Conservation (phyloP, 2,797 vertebrate species). For the Darevskia mixta region DNA sequence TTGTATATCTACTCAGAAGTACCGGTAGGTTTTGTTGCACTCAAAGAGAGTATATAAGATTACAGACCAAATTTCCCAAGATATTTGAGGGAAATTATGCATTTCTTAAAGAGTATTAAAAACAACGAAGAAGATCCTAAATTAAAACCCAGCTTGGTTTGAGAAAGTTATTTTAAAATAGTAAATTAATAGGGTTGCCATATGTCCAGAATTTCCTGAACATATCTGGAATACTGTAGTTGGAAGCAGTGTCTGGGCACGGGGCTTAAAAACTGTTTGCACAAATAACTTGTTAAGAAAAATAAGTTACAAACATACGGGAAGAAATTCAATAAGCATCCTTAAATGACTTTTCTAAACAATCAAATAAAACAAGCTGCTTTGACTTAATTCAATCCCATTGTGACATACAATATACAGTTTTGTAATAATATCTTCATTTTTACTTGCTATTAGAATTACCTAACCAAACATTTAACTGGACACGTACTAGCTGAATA, state of each 20-base stretch:
- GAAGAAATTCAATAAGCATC: background rate
- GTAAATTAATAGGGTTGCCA: background rate
- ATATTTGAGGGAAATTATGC: constrained; percentile 5
- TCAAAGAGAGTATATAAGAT: background rate
- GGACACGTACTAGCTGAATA: background rate
- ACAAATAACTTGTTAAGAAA: background rate
- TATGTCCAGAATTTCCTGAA: too few species aligned
- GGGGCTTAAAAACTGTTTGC: background rate
- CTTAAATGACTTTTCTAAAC: background rate
- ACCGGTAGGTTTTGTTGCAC: background rate
- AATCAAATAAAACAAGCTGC: background rate
- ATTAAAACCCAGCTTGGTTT: background rate
- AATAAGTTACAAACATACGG: background rate
- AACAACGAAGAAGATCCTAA: background rate
- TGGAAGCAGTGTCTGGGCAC: too few species aligned
- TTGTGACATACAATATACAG: background rate
- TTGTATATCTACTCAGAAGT: background rate
- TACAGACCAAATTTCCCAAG: background rate
- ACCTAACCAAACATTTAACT: constrained; percentile 16
- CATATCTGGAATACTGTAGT: too few species aligned
- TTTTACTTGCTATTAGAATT: background rate
- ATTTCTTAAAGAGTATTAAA: background rate
- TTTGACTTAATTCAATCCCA: background rate
- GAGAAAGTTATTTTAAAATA: background rate
- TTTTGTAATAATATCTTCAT: background rate